These are phyloP conservation scores for Hippopotamyrus pictus DNA, from an alignment of 2,797 vertebrate species.

Conservation along the genomic window DNA sequence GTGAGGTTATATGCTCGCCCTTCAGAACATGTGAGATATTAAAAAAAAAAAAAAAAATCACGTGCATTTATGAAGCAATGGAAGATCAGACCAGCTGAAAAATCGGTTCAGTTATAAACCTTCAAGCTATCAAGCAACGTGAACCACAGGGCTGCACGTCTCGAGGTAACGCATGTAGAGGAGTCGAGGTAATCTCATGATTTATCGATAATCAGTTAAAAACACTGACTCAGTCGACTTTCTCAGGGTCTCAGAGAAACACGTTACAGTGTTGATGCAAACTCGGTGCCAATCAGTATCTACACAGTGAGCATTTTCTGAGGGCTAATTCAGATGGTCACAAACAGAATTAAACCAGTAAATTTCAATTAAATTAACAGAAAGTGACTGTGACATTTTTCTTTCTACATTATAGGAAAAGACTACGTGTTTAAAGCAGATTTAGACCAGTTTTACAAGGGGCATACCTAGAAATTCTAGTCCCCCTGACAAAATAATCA, in stretches of 20 bases:
- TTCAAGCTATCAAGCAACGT: neutral
- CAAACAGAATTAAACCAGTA: neutral
- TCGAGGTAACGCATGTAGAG: neutral
- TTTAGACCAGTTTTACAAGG: neutral
- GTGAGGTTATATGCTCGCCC: neutral
- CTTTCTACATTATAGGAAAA: neutral
- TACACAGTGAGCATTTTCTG: neutral
- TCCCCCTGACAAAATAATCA: neutral
- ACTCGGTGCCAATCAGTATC: neutral
- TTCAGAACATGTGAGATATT: neutral
- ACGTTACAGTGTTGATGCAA: neutral
- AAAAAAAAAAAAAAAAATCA: neutral
- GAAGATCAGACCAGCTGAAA: constrained; percentile 8
- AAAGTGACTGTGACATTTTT: neutral
- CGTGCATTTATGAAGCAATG: neutral
- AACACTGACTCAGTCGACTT: neutral
- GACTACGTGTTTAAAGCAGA: neutral
- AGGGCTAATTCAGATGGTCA: neutral
- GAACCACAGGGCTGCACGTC: neutral
- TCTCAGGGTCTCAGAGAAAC: neutral
- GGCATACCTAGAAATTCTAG: neutral
- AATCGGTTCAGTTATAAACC: neutral
- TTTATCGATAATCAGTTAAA: neutral
- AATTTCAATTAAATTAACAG: neutral
- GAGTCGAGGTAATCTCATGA: neutral